These are phyloP conservation scores for Rotaria macrura DNA, from an alignment of 2,888 invertebrate species.

Conservation along the genomic window DNA sequence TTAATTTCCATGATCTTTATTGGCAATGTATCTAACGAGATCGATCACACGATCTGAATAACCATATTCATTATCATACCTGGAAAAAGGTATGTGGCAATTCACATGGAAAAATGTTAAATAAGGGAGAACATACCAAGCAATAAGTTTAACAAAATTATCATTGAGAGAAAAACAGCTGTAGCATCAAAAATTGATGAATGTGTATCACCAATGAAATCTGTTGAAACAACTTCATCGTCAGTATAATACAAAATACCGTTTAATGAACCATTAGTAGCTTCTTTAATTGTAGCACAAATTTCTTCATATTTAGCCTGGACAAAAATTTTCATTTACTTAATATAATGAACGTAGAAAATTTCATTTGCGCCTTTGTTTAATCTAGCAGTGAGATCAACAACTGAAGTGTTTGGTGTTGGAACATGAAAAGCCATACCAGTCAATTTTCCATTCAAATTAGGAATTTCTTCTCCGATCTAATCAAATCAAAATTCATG, in stretches of 20 bases:
- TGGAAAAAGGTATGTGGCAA: no score
- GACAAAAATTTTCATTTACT: neutral
- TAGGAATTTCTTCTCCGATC: constrained; percentile 88
- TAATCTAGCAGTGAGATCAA: constrained; percentile 73
- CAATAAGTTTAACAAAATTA: constrained; percentile 89
- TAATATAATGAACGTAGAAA: neutral
- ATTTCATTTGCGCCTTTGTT: constrained; percentile 42
- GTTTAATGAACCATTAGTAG: constrained; percentile 68
- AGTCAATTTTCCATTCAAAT: constrained; percentile 87
- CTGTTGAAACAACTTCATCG: constrained; percentile 86
- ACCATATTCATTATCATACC: no score
- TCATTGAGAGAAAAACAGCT: constrained; percentile 83
- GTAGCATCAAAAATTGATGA: constrained; percentile 93
- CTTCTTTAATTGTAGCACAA: constrained; percentile 74
- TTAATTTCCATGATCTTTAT: no score
- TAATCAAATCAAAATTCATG: neutral
- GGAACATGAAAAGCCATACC: no score
- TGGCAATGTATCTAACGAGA: no score
- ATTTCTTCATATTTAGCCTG: constrained; percentile 72
- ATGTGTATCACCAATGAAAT: constrained; percentile 78
- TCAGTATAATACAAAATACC: constrained; percentile 88
- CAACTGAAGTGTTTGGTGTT: constrained; percentile 94
- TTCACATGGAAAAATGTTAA: no score
- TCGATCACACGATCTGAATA: no score
- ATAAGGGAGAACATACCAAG: constrained; percentile 69